Base-by-base conservation (phyloP, 2,113 vertebrate species). In the Colaptes auratus region DNA sequence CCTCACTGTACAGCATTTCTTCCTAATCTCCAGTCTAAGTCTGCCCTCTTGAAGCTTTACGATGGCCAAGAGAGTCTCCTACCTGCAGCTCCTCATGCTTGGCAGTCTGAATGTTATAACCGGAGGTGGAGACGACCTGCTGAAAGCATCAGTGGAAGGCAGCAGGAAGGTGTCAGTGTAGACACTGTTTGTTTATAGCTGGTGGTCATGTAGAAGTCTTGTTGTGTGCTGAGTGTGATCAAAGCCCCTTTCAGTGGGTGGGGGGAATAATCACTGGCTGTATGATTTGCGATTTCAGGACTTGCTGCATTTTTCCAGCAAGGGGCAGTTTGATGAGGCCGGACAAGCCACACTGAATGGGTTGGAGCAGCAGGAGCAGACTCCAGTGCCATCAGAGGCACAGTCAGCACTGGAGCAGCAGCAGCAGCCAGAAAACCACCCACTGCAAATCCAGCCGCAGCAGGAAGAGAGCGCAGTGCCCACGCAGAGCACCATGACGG, bases 231-330 rank as follows among this genome's bases (percentile, higher is more conserved):
- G 75, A 77, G 50, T 84, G 2, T 61, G 76, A 59, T 84, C 64
- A 39, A 65, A 53, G 31, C 23, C 4, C 60, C 46, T 56, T 58
- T 94, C 82, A 93, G 89, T 93, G 95, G 90, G 86, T 82, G 90
- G 82, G 92, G 86, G 95, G 79, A 95, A 53, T 97, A 95, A 97
- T 96, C 78, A 88, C 90, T 39, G 65, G 75, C 31, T 89, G 50
- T 97, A 60, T 97, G 93, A 67, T 96, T 95, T 97, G 66, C 85
- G 53, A 93, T 98, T 97, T 86, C 96, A 99, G 99, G 99, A 99
- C 82, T 97, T 99, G 98, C 97, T 99, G 77, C 98, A 98, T 71
- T 98, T 99, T 95, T 95, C 98, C 27, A 98, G 97, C 92, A 99
- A 99, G 96, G 96, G 96, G 44, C 97, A 98, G 36, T 98, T 98